Conservation (phyloP, 2,113 vertebrate genomes). For the Percina caprodes region DNA sequence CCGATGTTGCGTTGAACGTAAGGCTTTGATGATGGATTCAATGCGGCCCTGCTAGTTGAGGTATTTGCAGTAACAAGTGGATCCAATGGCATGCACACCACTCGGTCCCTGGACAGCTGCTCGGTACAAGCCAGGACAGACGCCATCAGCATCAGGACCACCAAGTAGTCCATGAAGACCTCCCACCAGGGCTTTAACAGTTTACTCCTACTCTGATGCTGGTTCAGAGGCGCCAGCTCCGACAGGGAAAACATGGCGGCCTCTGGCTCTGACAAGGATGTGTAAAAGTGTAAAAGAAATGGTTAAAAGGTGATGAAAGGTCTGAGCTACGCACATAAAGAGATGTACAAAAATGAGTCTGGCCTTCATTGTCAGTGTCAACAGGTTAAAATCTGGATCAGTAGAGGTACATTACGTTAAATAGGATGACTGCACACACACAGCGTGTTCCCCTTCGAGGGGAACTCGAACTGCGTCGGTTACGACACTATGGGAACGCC, state of each 20-base stretch:
- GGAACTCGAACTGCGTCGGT: no score
- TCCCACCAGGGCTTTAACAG: slow-evolving; percentile 90
- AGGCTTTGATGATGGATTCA: slow-evolving; percentile 20
- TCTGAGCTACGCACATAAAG: not conserved
- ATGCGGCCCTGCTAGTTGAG: not conserved
- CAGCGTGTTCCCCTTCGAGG: no score
- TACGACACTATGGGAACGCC: no score
- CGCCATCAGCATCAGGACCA: slow-evolving; percentile 86
- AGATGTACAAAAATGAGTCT: not conserved
- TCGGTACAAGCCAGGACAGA: slow-evolving; percentile 86
- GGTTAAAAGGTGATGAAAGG: not conserved
- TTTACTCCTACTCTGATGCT: slow-evolving; percentile 79
- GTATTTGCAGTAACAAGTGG: slow-evolving; percentile 15
- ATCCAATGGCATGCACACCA: slow-evolving; percentile 84
- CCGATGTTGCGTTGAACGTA: not conserved
- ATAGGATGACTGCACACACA: no score
- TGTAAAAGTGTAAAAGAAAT: not conserved
- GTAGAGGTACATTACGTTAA: no score
- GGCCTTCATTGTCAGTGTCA: not conserved
- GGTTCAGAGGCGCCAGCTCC: slow-evolving; percentile 81
- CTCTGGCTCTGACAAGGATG: not conserved
- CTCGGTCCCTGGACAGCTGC: slow-evolving; percentile 83
- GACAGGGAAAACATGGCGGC: slow-evolving; percentile 85
- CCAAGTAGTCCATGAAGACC: slow-evolving; percentile 88
- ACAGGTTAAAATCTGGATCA: not conserved